phyloP scores from a whole-genome alignment of 2,888 invertebrate species.

The Protodeltote pygarga region DNA sequence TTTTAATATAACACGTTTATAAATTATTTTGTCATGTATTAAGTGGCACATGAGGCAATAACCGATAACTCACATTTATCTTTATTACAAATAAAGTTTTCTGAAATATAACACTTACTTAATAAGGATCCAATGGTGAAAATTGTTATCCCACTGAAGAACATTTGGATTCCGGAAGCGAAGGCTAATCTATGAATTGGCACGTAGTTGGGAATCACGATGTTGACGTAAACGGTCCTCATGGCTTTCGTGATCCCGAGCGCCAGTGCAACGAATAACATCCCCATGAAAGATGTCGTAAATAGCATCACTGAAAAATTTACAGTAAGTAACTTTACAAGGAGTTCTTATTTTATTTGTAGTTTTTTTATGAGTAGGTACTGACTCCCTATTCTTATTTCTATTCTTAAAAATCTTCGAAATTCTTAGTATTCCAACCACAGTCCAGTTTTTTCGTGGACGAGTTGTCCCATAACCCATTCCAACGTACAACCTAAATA shows the following conservation, averaged over 20 bases:
- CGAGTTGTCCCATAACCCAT: too few relatives aligned
- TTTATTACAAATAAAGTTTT: conserved; percentile 18
- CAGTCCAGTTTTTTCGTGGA: too few relatives aligned
- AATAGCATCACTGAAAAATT: conserved; percentile 79
- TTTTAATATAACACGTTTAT: not conserved
- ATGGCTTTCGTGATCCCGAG: conserved; percentile 90
- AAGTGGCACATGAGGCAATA: conserved; percentile 1
- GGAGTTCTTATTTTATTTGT: not conserved
- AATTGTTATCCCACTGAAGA: conserved; percentile 89
- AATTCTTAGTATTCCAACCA: too few relatives aligned
- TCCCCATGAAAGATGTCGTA: conserved; percentile 73
- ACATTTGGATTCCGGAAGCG: conserved; percentile 90
- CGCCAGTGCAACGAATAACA: conserved; percentile 83
- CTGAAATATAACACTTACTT: conserved; percentile 73
- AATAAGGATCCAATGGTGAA: conserved; percentile 88
- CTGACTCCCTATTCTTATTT: too few relatives aligned
- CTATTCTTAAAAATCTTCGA: too few relatives aligned
- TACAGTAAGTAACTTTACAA: too few relatives aligned
- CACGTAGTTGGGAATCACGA: conserved; percentile 90
- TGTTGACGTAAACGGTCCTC: conserved; percentile 89
- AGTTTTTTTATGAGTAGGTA: too few relatives aligned
- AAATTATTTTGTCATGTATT: not conserved
- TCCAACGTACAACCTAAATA: not conserved
- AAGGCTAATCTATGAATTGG: conserved; percentile 89
- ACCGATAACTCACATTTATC: conserved; percentile 5